A percentile compares a stretch with the other conserved stretches of the same genome.
Conservation (phyloP, 2,113 vertebrate genomes). For the Callipepla squamata region DNA sequence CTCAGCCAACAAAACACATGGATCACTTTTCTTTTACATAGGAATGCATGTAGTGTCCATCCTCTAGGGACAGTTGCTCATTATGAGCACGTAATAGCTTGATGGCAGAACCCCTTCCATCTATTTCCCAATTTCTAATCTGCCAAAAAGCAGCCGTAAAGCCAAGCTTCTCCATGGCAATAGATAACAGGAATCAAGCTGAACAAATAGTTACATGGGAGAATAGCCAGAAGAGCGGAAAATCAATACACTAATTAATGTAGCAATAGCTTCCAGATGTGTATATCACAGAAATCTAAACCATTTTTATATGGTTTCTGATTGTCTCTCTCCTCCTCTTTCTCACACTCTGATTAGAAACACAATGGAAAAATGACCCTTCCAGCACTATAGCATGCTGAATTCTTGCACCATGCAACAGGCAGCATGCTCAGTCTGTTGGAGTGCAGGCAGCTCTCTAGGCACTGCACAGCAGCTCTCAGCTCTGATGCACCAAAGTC, state of each 20-base stretch:
- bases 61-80: background rate
- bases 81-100: background rate
- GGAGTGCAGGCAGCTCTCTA: rapidly evolving
- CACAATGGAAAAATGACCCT: background rate
- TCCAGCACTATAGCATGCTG: background rate
- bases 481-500: background rate
- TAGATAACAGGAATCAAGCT: conserved; percentile 3
- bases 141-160: background rate
- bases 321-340: background rate
- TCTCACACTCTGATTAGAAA: background rate
- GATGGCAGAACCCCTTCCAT: background rate
- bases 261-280: background rate
- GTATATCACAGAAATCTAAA: background rate
- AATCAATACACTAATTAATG: conserved; percentile 35
- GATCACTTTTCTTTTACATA: background rate
- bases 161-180: background rate
- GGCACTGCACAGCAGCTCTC: background rate
- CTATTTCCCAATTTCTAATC: conserved; percentile 36
- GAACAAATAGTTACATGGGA: conserved; percentile 5
- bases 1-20: background rate
- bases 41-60: background rate
- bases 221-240: background rate
- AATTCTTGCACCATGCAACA: rapidly evolving
- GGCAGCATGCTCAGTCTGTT: rapidly evolving
- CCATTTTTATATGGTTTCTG: background rate